Evolutionary conservation across 2,888 invertebrate species (phyloP).

Genomic region (Drosophila meridionalis): DNA sequence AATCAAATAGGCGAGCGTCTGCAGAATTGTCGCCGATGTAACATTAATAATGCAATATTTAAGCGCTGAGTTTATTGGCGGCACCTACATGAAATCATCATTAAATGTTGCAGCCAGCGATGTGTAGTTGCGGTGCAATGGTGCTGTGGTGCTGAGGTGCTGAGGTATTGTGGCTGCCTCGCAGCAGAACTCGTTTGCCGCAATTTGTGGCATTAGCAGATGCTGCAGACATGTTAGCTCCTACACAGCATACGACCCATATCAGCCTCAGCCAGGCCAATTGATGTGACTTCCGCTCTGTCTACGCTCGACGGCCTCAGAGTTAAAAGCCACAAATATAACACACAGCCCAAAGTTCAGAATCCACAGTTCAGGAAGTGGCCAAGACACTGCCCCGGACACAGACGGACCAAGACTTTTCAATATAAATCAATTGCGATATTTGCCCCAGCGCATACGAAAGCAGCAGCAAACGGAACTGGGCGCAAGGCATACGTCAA

Average conservation of each 20-base stretch:
- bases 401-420: constrained; percentile 67
- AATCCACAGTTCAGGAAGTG: constrained; percentile 59
- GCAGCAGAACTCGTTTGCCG: constrained; percentile 68
- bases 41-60: constrained; percentile 77
- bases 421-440: constrained; percentile 83
- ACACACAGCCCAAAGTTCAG: constrained; percentile 4
- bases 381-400: constrained; percentile 57
- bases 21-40: constrained; percentile 36
- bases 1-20: constrained; percentile 64
- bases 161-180: constrained; percentile 2
- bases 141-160: background rate
- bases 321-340: constrained; percentile 21
- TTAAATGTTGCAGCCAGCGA: constrained; percentile 59
- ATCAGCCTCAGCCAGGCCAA: constrained; percentile 59
- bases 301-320: constrained; percentile 33
- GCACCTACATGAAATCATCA: constrained; percentile 79
- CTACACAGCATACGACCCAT: constrained; percentile 57
- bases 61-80: constrained; percentile 78
- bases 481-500: constrained; percentile 72
- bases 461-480: constrained; percentile 67
- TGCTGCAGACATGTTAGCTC: constrained; percentile 64
- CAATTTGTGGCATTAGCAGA: constrained; percentile 73
- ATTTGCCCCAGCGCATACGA: constrained; percentile 66
- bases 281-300: constrained; percentile 75
- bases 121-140: background rate